These are phyloP conservation scores for Mesembrinibis cayennensis DNA, from an alignment of 2,113 vertebrate species.

Conservation along the genomic window DNA sequence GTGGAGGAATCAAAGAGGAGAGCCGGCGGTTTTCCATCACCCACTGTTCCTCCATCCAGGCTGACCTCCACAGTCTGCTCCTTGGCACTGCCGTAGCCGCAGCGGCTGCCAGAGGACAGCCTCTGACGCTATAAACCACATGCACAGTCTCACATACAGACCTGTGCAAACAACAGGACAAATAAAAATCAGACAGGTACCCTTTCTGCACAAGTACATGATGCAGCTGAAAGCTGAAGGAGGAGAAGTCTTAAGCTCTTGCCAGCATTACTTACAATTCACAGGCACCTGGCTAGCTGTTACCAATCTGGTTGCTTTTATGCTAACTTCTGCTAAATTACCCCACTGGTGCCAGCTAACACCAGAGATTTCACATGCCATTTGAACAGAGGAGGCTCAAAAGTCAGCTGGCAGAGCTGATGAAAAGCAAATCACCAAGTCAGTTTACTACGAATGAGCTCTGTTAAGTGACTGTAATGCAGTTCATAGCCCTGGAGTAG, in stretches of 20 bases:
- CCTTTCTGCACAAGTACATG: not conserved
- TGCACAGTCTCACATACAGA: not conserved
- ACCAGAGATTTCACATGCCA: slow-evolving; percentile 1
- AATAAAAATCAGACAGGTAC: not conserved
- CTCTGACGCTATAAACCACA: not conserved
- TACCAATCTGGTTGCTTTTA: not conserved
- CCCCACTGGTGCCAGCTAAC: not conserved
- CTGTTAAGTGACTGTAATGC: slow-evolving; percentile 46
- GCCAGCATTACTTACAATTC: not conserved
- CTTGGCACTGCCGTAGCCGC: not conserved
- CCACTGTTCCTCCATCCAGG: not conserved
- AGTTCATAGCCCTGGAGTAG: slow-evolving; percentile 41
- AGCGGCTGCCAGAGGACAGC: not conserved
- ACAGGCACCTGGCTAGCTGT: not conserved
- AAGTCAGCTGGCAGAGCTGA: slow-evolving; percentile 23
- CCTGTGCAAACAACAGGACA: not conserved
- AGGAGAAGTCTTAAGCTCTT: not conserved
- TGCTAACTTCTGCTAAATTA: slow-evolving; percentile 11
- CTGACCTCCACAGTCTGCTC: not conserved
- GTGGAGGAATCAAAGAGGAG: not conserved
- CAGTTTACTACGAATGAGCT: slow-evolving; percentile 44
- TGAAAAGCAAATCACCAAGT: slow-evolving; percentile 35
- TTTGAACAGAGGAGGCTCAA: slow-evolving; percentile 2
- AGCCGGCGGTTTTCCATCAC: accelerated
- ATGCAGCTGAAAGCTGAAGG: not conserved